Evolutionary conservation across 2,888 invertebrate species (phyloP).

Genomic region (Luperina nickerlii): DNA sequence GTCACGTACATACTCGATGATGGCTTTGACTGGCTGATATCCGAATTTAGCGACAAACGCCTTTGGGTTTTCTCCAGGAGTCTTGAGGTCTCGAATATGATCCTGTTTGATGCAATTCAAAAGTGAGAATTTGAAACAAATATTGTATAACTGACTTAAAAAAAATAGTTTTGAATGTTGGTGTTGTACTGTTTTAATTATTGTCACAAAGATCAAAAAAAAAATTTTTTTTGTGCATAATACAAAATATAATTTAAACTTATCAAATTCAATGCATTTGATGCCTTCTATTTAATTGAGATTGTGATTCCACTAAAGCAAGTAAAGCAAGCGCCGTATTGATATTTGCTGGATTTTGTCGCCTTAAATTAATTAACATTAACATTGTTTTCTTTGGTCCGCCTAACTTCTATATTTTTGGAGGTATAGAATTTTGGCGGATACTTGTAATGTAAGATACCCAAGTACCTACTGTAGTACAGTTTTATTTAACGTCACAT

Average conservation of each 20-base stretch:
- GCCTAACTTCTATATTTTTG: not conserved
- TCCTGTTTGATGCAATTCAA: conserved; percentile 81
- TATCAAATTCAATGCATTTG: not conserved
- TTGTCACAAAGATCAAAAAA: not conserved
- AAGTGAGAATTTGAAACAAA: not conserved
- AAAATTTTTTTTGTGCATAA: not conserved
- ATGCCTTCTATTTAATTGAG: not conserved
- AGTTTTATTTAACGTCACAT: not conserved
- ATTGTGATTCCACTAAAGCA: conserved; percentile 3
- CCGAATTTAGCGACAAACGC: conserved; percentile 95
- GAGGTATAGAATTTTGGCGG: no score
- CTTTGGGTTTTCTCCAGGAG: conserved; percentile 91
- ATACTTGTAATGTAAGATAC: not conserved
- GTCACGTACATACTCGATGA: conserved; percentile 99
- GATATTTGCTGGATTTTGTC: conserved; percentile 10
- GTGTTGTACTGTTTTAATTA: not conserved
- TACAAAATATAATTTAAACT: not conserved
- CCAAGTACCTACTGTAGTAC: not conserved
- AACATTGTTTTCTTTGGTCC: conserved; percentile 1
- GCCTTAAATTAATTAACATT: conserved; percentile 29
- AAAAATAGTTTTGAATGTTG: not conserved
- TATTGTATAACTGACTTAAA: not conserved
- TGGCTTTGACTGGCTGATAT: conserved; percentile 96
- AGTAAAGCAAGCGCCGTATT: not conserved
- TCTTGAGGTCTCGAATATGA: conserved; percentile 95